Conservation (phyloP, 2,888 invertebrate species). For the Euphydryas editha region DNA sequence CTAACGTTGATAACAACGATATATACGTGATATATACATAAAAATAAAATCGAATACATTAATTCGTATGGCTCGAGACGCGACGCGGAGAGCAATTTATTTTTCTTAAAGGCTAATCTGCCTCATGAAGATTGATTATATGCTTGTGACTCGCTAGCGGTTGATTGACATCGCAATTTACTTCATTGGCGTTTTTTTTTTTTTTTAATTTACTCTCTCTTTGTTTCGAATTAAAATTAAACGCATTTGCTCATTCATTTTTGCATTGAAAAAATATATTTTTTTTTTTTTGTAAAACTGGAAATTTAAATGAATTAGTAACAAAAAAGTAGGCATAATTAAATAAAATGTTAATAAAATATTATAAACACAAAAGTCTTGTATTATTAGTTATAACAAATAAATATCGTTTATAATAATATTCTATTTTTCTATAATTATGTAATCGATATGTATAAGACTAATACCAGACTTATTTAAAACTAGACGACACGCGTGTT, state of each 20-base stretch:
- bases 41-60: slow-evolving; percentile 4
- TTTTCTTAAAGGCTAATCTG: slow-evolving; percentile 69
- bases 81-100: slow-evolving; percentile 62
- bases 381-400: too few species aligned
- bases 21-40: background rate
- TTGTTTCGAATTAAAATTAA: slow-evolving; percentile 24
- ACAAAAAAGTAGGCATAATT: too few species aligned
- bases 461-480: too few species aligned
- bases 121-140: slow-evolving; percentile 76
- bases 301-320: background rate
- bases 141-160: slow-evolving; percentile 61
- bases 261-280: too few species aligned
- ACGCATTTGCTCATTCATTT: background rate
- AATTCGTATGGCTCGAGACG: slow-evolving; percentile 10
- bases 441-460: too few species aligned
- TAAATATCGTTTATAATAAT: too few species aligned
- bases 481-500: too few species aligned
- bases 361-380: too few species aligned
- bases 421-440: too few species aligned
- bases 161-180: slow-evolving; percentile 79
- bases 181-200: slow-evolving; percentile 75
- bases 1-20: background rate
- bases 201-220: slow-evolving; percentile 70
- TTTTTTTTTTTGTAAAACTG: too few species aligned
- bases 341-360: too few species aligned